Evolutionary conservation across 2,888 invertebrate genomes (phyloP), one percentile per base, ranked within the genome.

Genomic region (Chironomus riparius): DNA sequence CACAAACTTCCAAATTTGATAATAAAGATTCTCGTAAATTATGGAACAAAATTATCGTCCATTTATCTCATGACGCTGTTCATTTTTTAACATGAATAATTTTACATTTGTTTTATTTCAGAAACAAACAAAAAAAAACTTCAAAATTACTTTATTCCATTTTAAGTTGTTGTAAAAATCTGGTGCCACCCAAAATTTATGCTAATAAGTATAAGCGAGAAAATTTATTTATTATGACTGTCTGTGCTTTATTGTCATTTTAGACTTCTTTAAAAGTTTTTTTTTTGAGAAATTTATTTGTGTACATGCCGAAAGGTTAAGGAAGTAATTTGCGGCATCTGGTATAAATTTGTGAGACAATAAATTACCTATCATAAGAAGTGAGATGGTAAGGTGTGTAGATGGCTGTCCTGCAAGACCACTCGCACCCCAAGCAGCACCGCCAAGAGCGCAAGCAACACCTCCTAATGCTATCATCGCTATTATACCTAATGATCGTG

Each of bases 361-460:
- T 38, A 38, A 38, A 81, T 83, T 79, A 84, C 84, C 84, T 78
- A 84, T 84, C 84, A 84, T 84, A 77, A 84, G 78, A 65, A 84
- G 80, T 24, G 84, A 84, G 38, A 84, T 83, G 24, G 84, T 84
- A 61, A 84, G 79, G 79, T 84, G 84, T 47, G 83, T 83, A 75
- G 82, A 82, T n/a, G 84, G 83, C 68, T 84, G 83, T 24, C 84
- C 84, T 10, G 83, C 83, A 74, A 84, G 79, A 18, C 84, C 84
- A 12, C 83, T 84, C 77, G 83, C 84, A 50, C 83, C 84, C 78
- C 84, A 77, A 15, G 84, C 84, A 73, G 83, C 84, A 77, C 84
- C 84, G 77, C 84, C 84, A 38, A 84, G 79, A 78, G 84, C 83
- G 79, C 84, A 84, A 21, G 84, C 84, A 48, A 84, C 81, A 77